Conservation (phyloP, 2,113 vertebrate genomes). For the Athene cunicularia region DNA sequence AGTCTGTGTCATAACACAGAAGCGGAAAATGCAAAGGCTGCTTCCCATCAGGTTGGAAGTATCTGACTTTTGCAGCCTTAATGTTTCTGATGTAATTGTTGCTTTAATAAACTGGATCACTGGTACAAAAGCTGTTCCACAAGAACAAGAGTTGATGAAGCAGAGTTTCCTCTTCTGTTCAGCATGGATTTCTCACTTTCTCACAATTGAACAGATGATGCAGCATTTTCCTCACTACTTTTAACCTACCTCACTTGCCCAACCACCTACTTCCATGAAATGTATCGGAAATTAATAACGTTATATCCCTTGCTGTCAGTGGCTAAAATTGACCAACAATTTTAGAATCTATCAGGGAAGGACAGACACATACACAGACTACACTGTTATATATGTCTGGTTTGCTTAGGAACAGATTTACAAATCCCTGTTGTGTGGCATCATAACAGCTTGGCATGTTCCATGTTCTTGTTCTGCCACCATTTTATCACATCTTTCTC, state of each 20-base stretch:
- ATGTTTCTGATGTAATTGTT: not conserved
- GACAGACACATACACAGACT: not conserved
- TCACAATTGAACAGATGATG: not conserved
- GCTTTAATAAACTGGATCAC: not conserved
- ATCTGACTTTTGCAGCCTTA: not conserved
- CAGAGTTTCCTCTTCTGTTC: not conserved
- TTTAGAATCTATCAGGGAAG: not conserved
- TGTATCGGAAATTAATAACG: not conserved
- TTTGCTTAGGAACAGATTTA: not conserved
- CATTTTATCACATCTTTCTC: not conserved
- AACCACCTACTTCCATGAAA: not conserved
- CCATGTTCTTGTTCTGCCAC: not conserved
- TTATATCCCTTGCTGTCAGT: not conserved
- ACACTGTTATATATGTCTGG: accelerated
- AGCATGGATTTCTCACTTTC: not conserved
- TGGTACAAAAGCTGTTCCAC: not conserved
- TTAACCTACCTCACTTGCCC: not conserved
- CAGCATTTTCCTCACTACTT: not conserved
- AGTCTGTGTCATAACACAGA: not conserved
- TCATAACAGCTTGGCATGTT: not conserved
- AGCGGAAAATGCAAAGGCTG: not conserved
- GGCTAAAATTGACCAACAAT: not conserved
- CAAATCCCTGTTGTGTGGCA: not conserved
- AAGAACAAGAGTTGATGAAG: not conserved
- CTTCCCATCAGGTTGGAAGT: not conserved